Evolutionary conservation across 2,113 vertebrate species (phyloP).

Genomic region (Austrofundulus limnaeus): DNA sequence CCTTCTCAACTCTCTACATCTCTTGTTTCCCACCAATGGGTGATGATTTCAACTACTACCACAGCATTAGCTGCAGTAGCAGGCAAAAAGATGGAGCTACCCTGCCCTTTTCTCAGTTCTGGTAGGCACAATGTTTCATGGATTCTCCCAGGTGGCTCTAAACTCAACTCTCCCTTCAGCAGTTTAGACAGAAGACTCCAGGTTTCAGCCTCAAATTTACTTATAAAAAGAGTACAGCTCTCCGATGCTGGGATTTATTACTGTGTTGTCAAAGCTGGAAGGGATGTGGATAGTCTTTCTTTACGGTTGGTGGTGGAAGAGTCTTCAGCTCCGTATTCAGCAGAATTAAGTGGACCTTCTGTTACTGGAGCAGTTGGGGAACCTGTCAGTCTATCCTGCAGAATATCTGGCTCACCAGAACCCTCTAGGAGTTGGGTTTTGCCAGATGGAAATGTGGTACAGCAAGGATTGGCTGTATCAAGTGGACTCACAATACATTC

Average conservation of each 20-base stretch:
- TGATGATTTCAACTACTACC: conserved; percentile 81
- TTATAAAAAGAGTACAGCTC: conserved; percentile 69
- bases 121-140: conserved; percentile 80
- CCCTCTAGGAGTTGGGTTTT: conserved; percentile 87
- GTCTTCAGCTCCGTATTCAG: conserved; percentile 61
- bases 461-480: conserved; percentile 60
- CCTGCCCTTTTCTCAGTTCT: conserved; percentile 84
- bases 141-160: conserved; percentile 87
- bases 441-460: conserved; percentile 78
- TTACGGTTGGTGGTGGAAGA: conserved; percentile 82
- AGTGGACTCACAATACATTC: conserved; percentile 71
- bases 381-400: conserved; percentile 79
- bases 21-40: conserved; percentile 78
- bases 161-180: conserved; percentile 71
- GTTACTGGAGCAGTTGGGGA: conserved; percentile 78
- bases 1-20: conserved; percentile 24
- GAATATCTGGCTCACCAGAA: conserved; percentile 76
- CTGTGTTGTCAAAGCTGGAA: conserved; percentile 80
- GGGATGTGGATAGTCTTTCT: conserved; percentile 75
- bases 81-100: conserved; percentile 77
- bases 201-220: conserved; percentile 76
- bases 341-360: conserved; percentile 57
- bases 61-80: conserved; percentile 69
- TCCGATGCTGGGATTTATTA: conserved; percentile 86
- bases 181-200: conserved; percentile 71